Conservation (phyloP, 2,797 vertebrate species). For the Gobionotothen gibberifrons region DNA sequence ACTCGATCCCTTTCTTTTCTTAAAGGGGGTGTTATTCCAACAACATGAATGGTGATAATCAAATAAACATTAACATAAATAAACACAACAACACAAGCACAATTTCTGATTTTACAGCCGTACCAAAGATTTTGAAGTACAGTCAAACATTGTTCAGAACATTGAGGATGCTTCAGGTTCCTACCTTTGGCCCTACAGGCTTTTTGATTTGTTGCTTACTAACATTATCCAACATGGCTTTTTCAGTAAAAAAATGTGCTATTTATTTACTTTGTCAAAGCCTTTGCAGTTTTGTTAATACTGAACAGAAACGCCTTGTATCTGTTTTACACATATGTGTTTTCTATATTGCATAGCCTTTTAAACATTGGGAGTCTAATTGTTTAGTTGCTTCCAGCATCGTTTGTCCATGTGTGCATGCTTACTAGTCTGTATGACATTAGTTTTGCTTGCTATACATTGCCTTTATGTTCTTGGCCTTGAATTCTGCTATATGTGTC, state of each 20-base stretch:
- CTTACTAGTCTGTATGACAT: slow-evolving; percentile 53
- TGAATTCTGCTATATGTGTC: slow-evolving; percentile 70
- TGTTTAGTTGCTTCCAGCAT: slow-evolving; percentile 35
- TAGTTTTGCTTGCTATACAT: slow-evolving; percentile 67
- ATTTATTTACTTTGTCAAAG: slow-evolving; percentile 44
- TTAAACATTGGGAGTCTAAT: slow-evolving; percentile 38
- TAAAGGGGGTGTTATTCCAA: background rate
- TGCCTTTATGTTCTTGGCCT: slow-evolving; percentile 52
- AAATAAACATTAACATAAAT: background rate
- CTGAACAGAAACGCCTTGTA: slow-evolving; percentile 29
- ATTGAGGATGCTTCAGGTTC: background rate
- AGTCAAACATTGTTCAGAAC: background rate
- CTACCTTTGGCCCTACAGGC: background rate
- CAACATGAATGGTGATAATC: background rate
- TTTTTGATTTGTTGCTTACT: slow-evolving; percentile 48
- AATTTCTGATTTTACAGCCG: background rate
- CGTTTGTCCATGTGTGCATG: slow-evolving; percentile 59
- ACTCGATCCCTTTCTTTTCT: background rate
- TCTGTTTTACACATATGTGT: slow-evolving; percentile 39
- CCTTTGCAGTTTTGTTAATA: slow-evolving; percentile 37
- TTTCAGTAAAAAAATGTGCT: slow-evolving; percentile 30
- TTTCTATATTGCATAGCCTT: slow-evolving; percentile 22
- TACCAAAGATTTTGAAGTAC: background rate
- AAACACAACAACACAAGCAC: background rate
- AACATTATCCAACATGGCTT: slow-evolving; percentile 48